Evolutionary conservation across 2,797 vertebrate species (phyloP).

Genomic region (Lycodopsis pacificus): DNA sequence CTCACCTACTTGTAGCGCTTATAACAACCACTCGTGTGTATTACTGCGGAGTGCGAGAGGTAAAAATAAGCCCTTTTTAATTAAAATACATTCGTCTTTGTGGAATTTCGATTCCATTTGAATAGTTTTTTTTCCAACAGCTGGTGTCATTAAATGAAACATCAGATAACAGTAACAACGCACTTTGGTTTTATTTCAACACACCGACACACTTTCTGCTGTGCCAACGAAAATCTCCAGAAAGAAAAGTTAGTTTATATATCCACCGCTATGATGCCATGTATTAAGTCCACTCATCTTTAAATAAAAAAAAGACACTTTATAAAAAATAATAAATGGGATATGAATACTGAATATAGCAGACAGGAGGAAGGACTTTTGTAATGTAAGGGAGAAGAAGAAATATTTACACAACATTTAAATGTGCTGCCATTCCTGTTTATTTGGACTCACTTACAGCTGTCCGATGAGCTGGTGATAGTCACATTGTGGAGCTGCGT

Average conservation of each 20-base stretch:
- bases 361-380: background rate
- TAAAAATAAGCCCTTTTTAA: background rate
- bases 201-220: background rate
- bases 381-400: background rate
- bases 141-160: background rate
- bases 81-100: background rate
- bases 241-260: constrained; percentile 1
- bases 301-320: background rate
- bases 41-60: background rate
- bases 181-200: constrained; percentile 13
- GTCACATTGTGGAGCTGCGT: constrained; percentile 63
- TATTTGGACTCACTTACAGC: constrained; percentile 38
- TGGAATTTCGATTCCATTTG: background rate
- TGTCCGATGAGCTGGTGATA: constrained; percentile 69
- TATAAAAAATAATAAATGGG: background rate
- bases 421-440: background rate
- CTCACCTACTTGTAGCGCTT: background rate
- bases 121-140: background rate
- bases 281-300: background rate
- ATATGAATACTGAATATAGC: background rate
- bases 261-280: background rate
- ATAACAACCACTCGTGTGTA: background rate
- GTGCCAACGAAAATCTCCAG: background rate
- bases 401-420: background rate
- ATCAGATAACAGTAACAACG: constrained; percentile 1